Conservation (phyloP, 2,113 vertebrate genomes). For the Cavia porcellus region DNA sequence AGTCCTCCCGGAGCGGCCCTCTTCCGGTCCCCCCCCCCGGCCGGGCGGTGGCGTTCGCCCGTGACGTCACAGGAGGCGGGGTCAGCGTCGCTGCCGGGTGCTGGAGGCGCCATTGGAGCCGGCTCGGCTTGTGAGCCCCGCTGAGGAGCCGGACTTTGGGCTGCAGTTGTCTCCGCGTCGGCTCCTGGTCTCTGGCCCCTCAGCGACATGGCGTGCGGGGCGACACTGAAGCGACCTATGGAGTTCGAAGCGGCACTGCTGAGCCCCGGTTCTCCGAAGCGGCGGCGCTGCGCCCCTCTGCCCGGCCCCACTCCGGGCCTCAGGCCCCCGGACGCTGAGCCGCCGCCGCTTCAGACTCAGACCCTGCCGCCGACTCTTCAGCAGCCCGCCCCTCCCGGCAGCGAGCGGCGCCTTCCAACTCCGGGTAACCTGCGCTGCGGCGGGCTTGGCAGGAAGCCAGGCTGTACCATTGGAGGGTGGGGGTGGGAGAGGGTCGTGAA, state of each 20-base stretch:
- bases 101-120: slow-evolving; percentile 83
- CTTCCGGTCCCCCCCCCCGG: slow-evolving; percentile 57
- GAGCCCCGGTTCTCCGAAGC: slow-evolving; percentile 94
- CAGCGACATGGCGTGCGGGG: slow-evolving; percentile 93
- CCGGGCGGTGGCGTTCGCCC: not conserved
- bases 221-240: slow-evolving; percentile 94
- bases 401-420: slow-evolving; percentile 82
- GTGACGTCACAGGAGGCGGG: slow-evolving; percentile 75
- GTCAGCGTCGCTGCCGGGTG: slow-evolving; percentile 66
- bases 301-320: slow-evolving; percentile 91
- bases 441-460: slow-evolving; percentile 83
- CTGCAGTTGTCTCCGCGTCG: not conserved
- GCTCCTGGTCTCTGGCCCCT: not conserved
- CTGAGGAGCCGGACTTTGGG: slow-evolving; percentile 70
- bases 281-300: slow-evolving; percentile 93
- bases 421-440: slow-evolving; percentile 77
- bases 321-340: slow-evolving; percentile 89
- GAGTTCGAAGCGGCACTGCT: slow-evolving; percentile 96
- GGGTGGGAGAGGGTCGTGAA: not conserved
- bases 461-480: slow-evolving; percentile 69
- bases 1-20: slow-evolving; percentile 3
- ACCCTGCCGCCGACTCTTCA: slow-evolving; percentile 57
- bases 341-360: slow-evolving; percentile 80
- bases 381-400: slow-evolving; percentile 73
- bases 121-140: slow-evolving; percentile 41